Evolutionary conservation across 92 coral and sea anemone species (phyloP), one percentile per base, ranked within the genome.

Genomic region (Isaurus tuberculatus): DNA sequence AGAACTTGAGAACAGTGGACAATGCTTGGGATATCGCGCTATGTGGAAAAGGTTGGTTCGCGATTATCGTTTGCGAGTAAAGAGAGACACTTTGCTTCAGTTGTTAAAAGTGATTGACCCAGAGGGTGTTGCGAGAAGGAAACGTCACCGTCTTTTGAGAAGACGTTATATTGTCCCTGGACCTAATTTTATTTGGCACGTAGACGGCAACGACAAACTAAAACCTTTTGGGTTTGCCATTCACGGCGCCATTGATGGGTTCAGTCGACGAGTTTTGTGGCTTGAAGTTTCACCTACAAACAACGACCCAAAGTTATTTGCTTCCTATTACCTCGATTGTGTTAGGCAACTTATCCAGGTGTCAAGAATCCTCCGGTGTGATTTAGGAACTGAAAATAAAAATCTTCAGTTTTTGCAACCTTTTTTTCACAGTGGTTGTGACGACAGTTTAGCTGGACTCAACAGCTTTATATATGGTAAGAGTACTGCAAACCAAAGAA

Each of bases 401-500:
- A 79, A 60, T 51, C 53, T 79, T 46, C 72, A 28, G 49, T 79
- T 79, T 55, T 61, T 79, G 48, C 83, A 79, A 51, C 71, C 83
- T 22, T 73, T 73, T 53, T 36, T 36, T 42, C 37, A 60, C 79
- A 46, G 34, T 28, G 20, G 43, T 3, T 73, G 80, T 73, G 34
- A 73, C 65, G 70, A 79, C 53, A 60, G 29, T 11, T 53, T 34
- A 27, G 84, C 73, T 4, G 84, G 73, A 44, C 84, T 61, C 55
- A 36, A 60, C 20, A 77, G 69, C 69, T 77, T 77, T 58, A 58
- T 79, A 53, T 58, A 79, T 60, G 84, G 72, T 17, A 79, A 79
- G 61, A 79, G 72, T 14, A 79, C 72, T n/a, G 51, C 51, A 17
- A 79, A 31, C 70, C 71, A 57, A 33, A 30, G 46, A 60, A 79